Evolutionary conservation across 2,888 invertebrate genomes (phyloP).

Genomic region (Hedychridium roseum): DNA sequence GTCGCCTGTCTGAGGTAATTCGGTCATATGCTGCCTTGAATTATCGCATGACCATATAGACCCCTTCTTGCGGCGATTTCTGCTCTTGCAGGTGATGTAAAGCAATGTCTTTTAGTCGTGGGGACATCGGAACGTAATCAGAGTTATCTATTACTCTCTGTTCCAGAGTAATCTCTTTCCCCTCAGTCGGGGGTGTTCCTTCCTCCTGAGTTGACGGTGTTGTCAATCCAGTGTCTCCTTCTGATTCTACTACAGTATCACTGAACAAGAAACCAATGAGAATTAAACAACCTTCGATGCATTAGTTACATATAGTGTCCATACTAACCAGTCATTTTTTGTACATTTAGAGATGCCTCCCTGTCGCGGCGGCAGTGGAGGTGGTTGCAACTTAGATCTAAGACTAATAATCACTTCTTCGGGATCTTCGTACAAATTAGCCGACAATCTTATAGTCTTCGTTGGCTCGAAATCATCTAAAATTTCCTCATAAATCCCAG

Average conservation of each 20-base stretch:
- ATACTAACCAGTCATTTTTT: slow-evolving; percentile 41
- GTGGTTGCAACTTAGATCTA: slow-evolving; percentile 52
- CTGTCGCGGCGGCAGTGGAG: slow-evolving; percentile 65
- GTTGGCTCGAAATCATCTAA: slow-evolving; percentile 59
- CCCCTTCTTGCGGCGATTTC: slow-evolving; percentile 43
- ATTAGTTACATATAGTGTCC: no score
- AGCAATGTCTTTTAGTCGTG: slow-evolving; percentile 49
- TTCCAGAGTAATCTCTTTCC: slow-evolving; percentile 26
- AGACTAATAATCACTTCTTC: slow-evolving; percentile 53
- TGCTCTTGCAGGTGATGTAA: slow-evolving; percentile 36
- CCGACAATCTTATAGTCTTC: slow-evolving; percentile 24
- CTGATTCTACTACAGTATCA: slow-evolving; percentile 50
- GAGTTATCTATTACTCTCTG: slow-evolving; percentile 41
- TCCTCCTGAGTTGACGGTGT: slow-evolving; percentile 48
- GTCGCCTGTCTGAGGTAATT: no score
- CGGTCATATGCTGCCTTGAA: no score
- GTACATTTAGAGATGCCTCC: slow-evolving; percentile 46
- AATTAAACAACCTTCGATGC: no score
- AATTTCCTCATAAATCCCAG: slow-evolving; percentile 77
- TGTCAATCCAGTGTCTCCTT: slow-evolving; percentile 48
- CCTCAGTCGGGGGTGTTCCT: slow-evolving; percentile 42
- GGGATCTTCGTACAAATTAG: slow-evolving; percentile 60
- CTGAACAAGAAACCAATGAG: slow-evolving; percentile 20
- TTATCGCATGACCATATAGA: slow-evolving; percentile 59
- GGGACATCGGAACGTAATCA: slow-evolving; percentile 60